Evolutionary conservation across 2,888 invertebrate species (phyloP), one percentile per base, ranked within the genome.

Genomic region (Colostygia pectinataria): DNA sequence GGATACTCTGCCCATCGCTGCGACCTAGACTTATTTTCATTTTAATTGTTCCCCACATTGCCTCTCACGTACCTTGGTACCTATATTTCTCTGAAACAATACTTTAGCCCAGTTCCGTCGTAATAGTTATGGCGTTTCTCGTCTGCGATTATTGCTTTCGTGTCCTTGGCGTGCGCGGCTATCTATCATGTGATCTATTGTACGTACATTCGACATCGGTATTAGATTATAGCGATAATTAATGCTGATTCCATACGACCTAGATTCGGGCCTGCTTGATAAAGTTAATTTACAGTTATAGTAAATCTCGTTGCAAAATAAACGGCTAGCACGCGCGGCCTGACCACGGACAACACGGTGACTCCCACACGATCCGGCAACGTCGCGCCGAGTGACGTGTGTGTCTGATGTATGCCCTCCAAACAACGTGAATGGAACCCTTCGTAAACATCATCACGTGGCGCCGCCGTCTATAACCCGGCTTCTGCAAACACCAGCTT

Each of bases 201-300:
- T 89, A 81, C 79, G 75, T 74, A 77, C 73, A 77, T 70, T 77
- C 85, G 79, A 83, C 84, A 83, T 84, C 83, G 86, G 80, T 83
- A 81, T 82, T 76, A 88, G 88, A 89, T 89, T 88, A 86, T 78
- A 85, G 80, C 83, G 84, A 88, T 88, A 89, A 89, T 89, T 89
- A 88, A 89, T 89, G 88, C 85, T 89, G 89, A 90, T 88, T 89
- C 87, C 90, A 89, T 89, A 88, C 89, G 89, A 89, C 89, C 89
- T 86, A 89, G 81, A 81, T 89, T 83, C 79, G 78, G 81, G 77
- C 76, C 76, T 76, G 83, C 80, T 85, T 84, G 88, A 85, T 86
- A 85, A 85, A 89, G 80, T 85, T 87, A 88, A 88, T 88, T 87
- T 87, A 89, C 89, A 86, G 88, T 87, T 88, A 84, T 87, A 84